phyloP scores from a whole-genome alignment of 1,140 invertebrate species.

The Drosophila trapezifrons region DNA sequence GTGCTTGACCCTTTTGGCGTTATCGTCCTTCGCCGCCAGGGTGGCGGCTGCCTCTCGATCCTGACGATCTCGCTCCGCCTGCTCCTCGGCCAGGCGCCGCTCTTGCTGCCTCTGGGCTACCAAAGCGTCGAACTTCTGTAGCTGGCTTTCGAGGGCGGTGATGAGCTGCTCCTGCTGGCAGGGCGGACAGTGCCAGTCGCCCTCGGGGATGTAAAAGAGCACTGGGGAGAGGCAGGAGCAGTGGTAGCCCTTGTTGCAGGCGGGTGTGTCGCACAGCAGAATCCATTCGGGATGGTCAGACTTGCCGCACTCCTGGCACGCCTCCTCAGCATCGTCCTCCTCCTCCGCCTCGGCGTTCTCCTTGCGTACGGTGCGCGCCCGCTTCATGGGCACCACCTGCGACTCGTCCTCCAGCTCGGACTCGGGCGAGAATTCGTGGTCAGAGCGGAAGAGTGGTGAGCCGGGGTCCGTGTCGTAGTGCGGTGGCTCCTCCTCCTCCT shows the following conservation, averaged over 20 bases:
- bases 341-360: constrained; percentile 84
- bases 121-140: constrained; percentile 87
- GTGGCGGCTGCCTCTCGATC: constrained; percentile 39
- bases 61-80: constrained; percentile 67
- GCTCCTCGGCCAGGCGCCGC: constrained; percentile 87
- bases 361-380: constrained; percentile 89
- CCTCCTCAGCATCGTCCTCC: constrained; percentile 87
- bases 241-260: constrained; percentile 97
- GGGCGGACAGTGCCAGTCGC: constrained; percentile 98
- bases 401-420: constrained; percentile 88
- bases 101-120: constrained; percentile 90
- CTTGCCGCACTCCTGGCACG: constrained; percentile 94
- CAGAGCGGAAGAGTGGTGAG: constrained; percentile 90
- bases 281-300: constrained; percentile 98
- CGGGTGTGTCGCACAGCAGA: constrained; percentile 92
- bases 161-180: constrained; percentile 94
- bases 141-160: constrained; percentile 87
- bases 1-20: constrained; percentile 15
- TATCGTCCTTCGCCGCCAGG: constrained; percentile 31
- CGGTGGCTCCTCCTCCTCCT: constrained; percentile 86
- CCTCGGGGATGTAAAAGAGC: constrained; percentile 96
- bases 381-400: constrained; percentile 86
- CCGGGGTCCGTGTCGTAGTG: constrained; percentile 87
- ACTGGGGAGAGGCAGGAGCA: constrained; percentile 95
- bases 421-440: constrained; percentile 95